Base-by-base conservation (phyloP, 2,888 invertebrate genomes). In the Thymelicus sylvestris region DNA sequence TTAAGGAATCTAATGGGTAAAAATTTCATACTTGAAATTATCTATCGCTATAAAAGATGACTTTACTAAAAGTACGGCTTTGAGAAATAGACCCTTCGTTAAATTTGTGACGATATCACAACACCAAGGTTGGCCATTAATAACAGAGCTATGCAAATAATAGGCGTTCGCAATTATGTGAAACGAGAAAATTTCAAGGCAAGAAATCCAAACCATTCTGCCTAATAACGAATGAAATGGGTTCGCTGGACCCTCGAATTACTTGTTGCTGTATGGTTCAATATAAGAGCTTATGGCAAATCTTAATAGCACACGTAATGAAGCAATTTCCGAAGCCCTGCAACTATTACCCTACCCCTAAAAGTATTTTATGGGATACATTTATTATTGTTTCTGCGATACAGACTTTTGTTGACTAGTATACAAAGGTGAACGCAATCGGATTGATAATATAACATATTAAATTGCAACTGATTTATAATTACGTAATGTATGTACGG, bases 151-250 rank as follows among this genome's bases (percentile, higher is more conserved):
- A 41, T 60, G 50, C 19, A 31, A 66, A 48, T 47, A 63, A 47
- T 47, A 66, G 39, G 13, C 13, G 47, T 39, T 50, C 59, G 44
- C 57, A 90, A 92, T 92, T 90, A 88, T 89, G 88, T 86, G 87
- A 84, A 84, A 86, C 85, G 88, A 89, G 91, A 90, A 92, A 91
- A 90, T 92, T 91, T 92, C 86, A 88, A 90, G 89, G 85, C 90
- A 90, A 90, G 91, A 90, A 91, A 92, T 91, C 91, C 91, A 82
- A 75, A 88, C 87, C 82, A 90, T 91, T 89, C 88, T 78, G 80
- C 80, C 83, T 93, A 93, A 93, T 93, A 83, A 93, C 89, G 78
- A 90, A 89, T 93, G 93, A 93, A 91, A 92, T 92, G 92, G 92
- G 93, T 93, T 83, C 79, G 75, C 81, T 85, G 84, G 86, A 86